Base-by-base conservation (phyloP, 2,888 invertebrate genomes). In the Resseliella maxima region DNA sequence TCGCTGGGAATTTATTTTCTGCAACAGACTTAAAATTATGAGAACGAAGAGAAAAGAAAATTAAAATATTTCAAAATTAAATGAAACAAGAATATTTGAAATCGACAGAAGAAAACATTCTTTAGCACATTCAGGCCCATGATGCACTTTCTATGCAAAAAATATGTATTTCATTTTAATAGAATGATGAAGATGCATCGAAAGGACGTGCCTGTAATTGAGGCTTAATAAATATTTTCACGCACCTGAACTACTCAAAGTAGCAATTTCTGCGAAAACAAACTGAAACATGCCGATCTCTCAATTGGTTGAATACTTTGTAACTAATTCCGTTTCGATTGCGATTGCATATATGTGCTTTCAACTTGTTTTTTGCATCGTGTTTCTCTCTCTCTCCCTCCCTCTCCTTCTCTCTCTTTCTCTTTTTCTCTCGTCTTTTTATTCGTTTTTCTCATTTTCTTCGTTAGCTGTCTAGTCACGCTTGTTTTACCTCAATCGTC, bases 241-340 rank as follows among this genome's bases (percentile, higher is more conserved):
- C 72, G 72, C 72, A 72, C 72, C 72, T 72, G 72, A 72, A 35
- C 72, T 72, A 72, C 72, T 72, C n/a, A 2, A 12, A 50, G 50
- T 24, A 24, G 72, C n/a, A 27, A 31, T 31, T 72, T 35, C 72
- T n/a, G 15, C 31, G 35, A 27, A 72, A 72, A 35, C 31, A 72
- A 72, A 31, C 31, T 10, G 72, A 72, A 27, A 72, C 31, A 72
- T 15, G 18, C 12, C 72, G 35, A 59, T 59, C 59, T 50, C 24
- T 31, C 72, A 35, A 72, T 72, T 72, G 72, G n/a, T 18, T 31
- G 72, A 72, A 72, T 31, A 72, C 72, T 72, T 72, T 72, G 72
- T 72, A 72, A 72, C 31, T 72, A 72, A 72, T 72, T 72, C 72
- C 72, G 31, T 72, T 72, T 72, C 31, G 15, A 59, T n/a, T 72